Evolutionary conservation across 2,113 vertebrate species (phyloP).

Genomic region (Parus major): DNA sequence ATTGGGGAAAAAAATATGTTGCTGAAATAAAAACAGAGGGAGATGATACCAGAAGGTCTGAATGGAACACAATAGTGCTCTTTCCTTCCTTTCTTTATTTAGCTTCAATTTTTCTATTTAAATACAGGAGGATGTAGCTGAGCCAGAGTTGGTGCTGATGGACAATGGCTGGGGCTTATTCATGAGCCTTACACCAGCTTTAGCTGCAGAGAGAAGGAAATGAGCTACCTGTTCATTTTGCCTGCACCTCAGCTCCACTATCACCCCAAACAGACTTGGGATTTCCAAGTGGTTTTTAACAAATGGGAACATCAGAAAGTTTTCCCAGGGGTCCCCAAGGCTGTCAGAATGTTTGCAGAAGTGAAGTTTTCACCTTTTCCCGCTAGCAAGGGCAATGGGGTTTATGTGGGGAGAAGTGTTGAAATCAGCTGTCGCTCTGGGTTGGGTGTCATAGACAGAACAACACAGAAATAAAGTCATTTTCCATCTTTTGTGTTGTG

Average conservation of each 20-base stretch:
- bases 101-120: conserved; percentile 53
- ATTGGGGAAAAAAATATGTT: background rate
- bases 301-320: background rate
- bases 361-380: background rate
- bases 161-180: conserved; percentile 58
- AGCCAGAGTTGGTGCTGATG: conserved; percentile 50
- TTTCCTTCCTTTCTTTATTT: conserved; percentile 39
- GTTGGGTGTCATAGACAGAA: background rate
- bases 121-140: conserved; percentile 48
- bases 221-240: conserved; percentile 43
- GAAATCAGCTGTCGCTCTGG: background rate
- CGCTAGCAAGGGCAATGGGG: background rate
- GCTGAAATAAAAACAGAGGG: conserved; percentile 12
- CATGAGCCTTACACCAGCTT: background rate
- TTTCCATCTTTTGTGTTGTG: background rate
- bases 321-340: background rate
- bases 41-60: background rate
- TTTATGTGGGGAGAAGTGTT: background rate
- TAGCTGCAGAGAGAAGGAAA: conserved; percentile 20
- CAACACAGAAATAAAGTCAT: background rate
- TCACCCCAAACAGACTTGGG: conserved; percentile 18
- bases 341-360: background rate
- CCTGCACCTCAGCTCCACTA: background rate
- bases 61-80: background rate
- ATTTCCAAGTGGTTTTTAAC: conserved; percentile 2